These are phyloP conservation scores for Alviniconcha strummeri DNA, from an alignment of 2,888 invertebrate species.

Conservation along the genomic window DNA sequence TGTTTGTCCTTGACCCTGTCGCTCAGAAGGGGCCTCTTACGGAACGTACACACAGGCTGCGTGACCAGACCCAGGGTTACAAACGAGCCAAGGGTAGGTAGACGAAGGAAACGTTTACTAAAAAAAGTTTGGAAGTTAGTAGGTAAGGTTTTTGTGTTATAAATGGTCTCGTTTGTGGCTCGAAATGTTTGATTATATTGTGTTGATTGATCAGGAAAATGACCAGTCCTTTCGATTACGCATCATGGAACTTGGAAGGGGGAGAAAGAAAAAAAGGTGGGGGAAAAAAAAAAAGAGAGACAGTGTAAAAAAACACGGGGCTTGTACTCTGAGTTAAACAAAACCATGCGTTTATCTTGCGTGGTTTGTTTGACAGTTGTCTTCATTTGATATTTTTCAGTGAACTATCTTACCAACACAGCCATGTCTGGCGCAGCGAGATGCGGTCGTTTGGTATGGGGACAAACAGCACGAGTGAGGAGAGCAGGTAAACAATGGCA, in stretches of 20 bases:
- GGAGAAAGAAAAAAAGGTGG: no score
- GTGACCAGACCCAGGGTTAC: constrained; percentile 21
- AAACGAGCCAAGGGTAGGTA: constrained; percentile 21
- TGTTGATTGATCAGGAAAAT: no score
- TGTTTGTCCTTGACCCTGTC: constrained; percentile 18
- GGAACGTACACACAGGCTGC: constrained; percentile 22
- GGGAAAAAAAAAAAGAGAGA: no score
- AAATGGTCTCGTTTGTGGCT: no score
- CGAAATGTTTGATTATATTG: not conserved
- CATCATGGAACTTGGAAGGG: no score
- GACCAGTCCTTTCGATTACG: no score
- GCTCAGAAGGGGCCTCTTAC: constrained; percentile 21
- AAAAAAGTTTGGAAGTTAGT: not conserved
- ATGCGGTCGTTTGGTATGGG: constrained; percentile 38
- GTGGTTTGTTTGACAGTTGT: not conserved
- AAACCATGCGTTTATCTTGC: no score
- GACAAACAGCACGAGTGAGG: constrained; percentile 22
- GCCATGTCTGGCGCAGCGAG: constrained; percentile 41
- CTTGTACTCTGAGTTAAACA: no score
- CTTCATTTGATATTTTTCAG: not conserved
- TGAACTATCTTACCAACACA: not conserved
- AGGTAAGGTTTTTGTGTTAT: not conserved
- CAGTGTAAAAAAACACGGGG: no score
- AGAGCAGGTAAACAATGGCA: constrained; percentile 10
- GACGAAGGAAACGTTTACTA: not conserved